Percentiles rank a stretch among this genome's conserved stretches.
Evolutionary conservation across 2,113 vertebrate genomes (phyloP).

Genomic region (Lepus timidus): DNA sequence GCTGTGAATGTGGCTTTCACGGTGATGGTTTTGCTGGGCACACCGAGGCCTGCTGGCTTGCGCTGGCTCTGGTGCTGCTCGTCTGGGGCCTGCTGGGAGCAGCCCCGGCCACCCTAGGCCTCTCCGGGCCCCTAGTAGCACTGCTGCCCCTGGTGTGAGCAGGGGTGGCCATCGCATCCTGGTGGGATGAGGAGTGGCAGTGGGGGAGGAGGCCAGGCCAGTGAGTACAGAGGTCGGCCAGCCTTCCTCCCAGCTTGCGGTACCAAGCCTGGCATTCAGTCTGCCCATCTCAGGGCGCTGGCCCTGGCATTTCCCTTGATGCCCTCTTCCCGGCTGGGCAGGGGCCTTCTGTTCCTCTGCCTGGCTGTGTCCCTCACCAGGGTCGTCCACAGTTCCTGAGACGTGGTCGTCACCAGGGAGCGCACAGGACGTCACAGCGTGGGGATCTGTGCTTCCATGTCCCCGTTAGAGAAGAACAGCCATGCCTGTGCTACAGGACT

Average conservation of each 20-base stretch:
- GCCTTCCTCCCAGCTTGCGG: not conserved
- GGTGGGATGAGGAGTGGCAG: not conserved
- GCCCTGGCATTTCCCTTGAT: not conserved
- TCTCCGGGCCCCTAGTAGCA: not conserved
- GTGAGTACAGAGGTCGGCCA: not conserved
- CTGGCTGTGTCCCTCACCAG: not conserved
- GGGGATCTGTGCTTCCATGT: not conserved
- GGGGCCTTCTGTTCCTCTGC: not conserved
- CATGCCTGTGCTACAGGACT: accelerated
- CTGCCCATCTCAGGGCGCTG: not conserved
- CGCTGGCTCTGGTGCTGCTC: accelerated
- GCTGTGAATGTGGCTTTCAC: too few relatives aligned
- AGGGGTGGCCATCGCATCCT: not conserved
- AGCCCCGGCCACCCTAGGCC: not conserved
- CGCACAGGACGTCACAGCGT: not conserved
- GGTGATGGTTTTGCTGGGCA: not conserved
- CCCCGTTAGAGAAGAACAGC: not conserved
- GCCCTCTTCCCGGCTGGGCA: not conserved
- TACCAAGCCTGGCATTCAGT: not conserved
- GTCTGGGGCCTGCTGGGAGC: accelerated
- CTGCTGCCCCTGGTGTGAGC: not conserved
- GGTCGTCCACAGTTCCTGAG: not conserved
- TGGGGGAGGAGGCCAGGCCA: accelerated
- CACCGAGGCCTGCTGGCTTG: too few relatives aligned
- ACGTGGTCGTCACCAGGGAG: accelerated